Evolutionary conservation across 1,140 invertebrate species (phyloP), one percentile per base, ranked within the genome.

Genomic region (Drosophila azteca): DNA sequence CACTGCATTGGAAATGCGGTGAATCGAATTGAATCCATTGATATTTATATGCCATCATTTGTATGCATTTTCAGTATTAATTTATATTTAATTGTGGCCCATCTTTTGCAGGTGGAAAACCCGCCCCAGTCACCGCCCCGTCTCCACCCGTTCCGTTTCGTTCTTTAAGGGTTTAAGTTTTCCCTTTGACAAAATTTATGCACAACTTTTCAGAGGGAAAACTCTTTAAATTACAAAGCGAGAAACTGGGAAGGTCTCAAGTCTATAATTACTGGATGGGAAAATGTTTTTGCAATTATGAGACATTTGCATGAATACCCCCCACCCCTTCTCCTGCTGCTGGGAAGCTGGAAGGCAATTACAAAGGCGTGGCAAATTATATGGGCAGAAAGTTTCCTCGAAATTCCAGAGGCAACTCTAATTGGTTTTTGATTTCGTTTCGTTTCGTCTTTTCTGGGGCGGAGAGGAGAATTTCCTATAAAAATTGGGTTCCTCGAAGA

Each of bases 381-480:
- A 72, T 65, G 55, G 26, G 35, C 54, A 11, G 43, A 81, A 81
- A 70, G 70, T 87, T 85, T 60, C 48, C 46, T 51, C 7, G 5
- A 22, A 17, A 49, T 57, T 46, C 35, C 54, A 43, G 35, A 26
- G 39, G n/a, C 57, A 55, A 50, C 46, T 71, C 62, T 87, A 87
- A 87, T 82, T 87, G 78, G 65, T 87, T 82, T 81, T 85, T 81
- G 81, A 85, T 85, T 87, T 82, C 64, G 63, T 49, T 58, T 77
- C 6, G 17, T 7, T 31, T 31, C 31, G 31, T 31, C 31, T 31
- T 8, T 29, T 13, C 11, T 11, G 9, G 9, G 3, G 3, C 1
- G 11, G n/a, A n/a, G n/a, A 39, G 35, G 9, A 39, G 43, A 63
- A 49, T 29, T 43, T 59, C 54, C 35, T 13, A 39, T 35, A 57